Base-by-base conservation (phyloP, 2,113 vertebrate species). In the Pluvialis apricaria region DNA sequence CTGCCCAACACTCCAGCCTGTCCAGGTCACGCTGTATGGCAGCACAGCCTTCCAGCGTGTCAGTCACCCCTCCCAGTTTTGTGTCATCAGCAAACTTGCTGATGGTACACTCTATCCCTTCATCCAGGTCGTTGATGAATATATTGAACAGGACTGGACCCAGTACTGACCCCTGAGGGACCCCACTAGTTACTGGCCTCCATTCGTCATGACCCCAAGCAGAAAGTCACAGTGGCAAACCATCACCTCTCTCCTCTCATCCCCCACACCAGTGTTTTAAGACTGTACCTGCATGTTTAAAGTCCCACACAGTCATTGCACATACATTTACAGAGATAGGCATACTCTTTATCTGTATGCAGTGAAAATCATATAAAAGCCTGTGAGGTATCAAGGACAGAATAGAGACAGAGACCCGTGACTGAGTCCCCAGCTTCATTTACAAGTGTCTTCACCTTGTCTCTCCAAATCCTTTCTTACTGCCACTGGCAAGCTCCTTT, bases 181-280 rank as follows among this genome's bases (percentile, higher is more conserved):
- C n/a, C n/a, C n/a, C n/a, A n/a, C n/a, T n/a, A n/a, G n/a, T n/a
- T n/a, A n/a, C n/a, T n/a, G n/a, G n/a, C n/a, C n/a, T n/a, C n/a
- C 58, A 20, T 79, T 49, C 2, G 1, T 28, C 0, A 0, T 47
- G 40, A 85, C 70, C 42, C 8, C 5, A 78, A 75, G 40, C 34
- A 78, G 51, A 94, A 28, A 62, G 20, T 26, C 29, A 36, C 31
- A 47, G 29, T 14, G 31, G n/a, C 29, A 87, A 84, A 82, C 1
- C 8, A 79, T 57, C 13, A 54, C 19, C 25, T 94, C 22, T 69
- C 29, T 29, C 31, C 22, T 26, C 68, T 86, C 61, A 52, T 26
- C 13, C 15, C n/a, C 54, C 28, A 36, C 18, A 77, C 15, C 24
- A 9, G 22, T 42, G 14, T 55, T 92, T 72, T 60, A 55, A 76